These are phyloP conservation scores for Cabera pusaria DNA, from an alignment of 2,888 invertebrate genomes.

Conservation along the genomic window DNA sequence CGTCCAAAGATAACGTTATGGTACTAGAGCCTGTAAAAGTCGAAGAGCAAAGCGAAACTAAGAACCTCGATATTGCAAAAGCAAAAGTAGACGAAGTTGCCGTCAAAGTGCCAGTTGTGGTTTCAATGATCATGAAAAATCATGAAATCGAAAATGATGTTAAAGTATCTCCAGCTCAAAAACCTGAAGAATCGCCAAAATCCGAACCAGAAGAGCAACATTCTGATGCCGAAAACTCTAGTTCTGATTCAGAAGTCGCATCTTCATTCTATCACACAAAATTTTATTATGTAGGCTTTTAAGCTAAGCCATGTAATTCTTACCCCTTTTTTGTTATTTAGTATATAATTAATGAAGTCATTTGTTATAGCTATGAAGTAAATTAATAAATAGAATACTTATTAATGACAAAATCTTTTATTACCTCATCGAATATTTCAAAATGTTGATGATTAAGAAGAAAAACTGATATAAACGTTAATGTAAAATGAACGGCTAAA, in stretches of 20 bases:
- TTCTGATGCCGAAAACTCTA: constrained; percentile 37
- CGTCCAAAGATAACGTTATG: constrained; percentile 38
- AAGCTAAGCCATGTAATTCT: too few species aligned
- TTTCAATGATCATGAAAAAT: constrained; percentile 34
- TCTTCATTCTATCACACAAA: constrained; percentile 70
- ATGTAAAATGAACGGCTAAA: too few species aligned
- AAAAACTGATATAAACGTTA: too few species aligned
- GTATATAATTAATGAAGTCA: constrained; percentile 22
- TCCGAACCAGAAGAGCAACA: constrained; percentile 34
- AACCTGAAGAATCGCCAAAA: constrained; percentile 23
- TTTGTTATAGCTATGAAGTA: constrained; percentile 11
- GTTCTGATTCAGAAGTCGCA: constrained; percentile 63
- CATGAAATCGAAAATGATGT: constrained; percentile 27
- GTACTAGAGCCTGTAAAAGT: constrained; percentile 37
- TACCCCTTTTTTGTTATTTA: constrained; percentile 24
- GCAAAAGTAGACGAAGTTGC: constrained; percentile 30
- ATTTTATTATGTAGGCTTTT: constrained; percentile 55
- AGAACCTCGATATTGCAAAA: constrained; percentile 32
- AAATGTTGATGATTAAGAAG: too few species aligned
- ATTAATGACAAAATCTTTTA: too few species aligned
- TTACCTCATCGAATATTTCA: too few species aligned
- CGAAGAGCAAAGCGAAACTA: constrained; percentile 21
- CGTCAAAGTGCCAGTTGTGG: constrained; percentile 41
- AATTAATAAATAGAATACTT: constrained; percentile 18
- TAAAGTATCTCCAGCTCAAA: constrained; percentile 29